Evolutionary conservation across 2,888 invertebrate species (phyloP), one percentile per base, ranked within the genome.

Genomic region (Melitaea athalia): DNA sequence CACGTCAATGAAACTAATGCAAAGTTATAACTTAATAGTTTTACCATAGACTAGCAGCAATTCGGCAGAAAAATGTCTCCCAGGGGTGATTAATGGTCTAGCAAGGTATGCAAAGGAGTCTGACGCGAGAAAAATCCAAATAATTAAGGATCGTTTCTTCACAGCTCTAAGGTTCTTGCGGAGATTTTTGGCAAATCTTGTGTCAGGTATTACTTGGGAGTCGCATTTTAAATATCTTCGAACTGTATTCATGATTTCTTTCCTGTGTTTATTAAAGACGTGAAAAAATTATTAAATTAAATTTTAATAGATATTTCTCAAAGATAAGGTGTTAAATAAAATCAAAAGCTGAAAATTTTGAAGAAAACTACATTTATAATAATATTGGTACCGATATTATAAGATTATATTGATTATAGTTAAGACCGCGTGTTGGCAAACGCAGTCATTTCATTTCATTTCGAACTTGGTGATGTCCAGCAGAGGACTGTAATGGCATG

Each of bases 111-210:
- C 43, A 0, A 83, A 49, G 0, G 83, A 83, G 38, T 85, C 85
- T 0, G 71, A 70, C 5, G 85, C 82, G 50, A 88, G 76, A 0
- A 81, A 75, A 0, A 77, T 4, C 85, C 86, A 88, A 71, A 83
- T 85, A 0, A 83, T 52, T 6, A 84, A 69, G 2, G 85, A 85
- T 3, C 87, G 78, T 59, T 75, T 79, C 73, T 88, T 88, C 6
- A 88, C 85, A 0, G 64, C 59, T 15, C 79, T 77, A 38, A 88
- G 62, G 1, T 72, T 72, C 3, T 55, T 76, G 17, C 77, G 61
- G 3, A 88, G 71, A 61, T 85, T 86, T 1, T 52, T 70, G 4
- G 78, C 75, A 71, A 84, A 84, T n/a, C 89, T 76, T 17, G 81
- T 82, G 2, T 74, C 75, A 2, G 75, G 75, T 0, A 64, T 59